Base-by-base conservation (phyloP, 2,797 vertebrate genomes). In the Neosalanx taihuensis region DNA sequence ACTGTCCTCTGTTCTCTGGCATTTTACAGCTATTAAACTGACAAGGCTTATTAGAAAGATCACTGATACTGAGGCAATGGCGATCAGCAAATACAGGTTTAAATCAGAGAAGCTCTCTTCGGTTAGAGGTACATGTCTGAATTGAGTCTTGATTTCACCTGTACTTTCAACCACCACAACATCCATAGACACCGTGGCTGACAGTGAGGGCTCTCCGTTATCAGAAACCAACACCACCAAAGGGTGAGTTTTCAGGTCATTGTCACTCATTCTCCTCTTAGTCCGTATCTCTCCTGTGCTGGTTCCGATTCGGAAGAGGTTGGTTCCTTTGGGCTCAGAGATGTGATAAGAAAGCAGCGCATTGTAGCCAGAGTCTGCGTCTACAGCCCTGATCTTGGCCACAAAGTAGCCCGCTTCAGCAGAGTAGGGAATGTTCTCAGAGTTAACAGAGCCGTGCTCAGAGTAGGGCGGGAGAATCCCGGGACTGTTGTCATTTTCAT, bases 381-480 rank as follows among this genome's bases (percentile, higher is more conserved):
- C 95, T 70, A 95, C 91, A 83, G 94, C 94, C 87, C 94, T 94
- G 80, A 96, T 93, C 89, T 95, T 96, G 70, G 94, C 92, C 84
- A 95, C 93, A 89, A 95, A 92, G 85, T 94, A 96, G 73, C 92
- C 94, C 67, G 87, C 90, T 75, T 90, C 85, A 20, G 94, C 94
- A 0, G 90, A 92, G 72, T 92, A 91, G 64, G 94, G 95, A 85
- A 96, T 91, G 90, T 92, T 94, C 85, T 95, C 94, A 12, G 78
- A 78, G 78, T 85, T 86, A 57, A 87, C 84, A 1, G 88, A 78
- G 90, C 95, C 76, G 80, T 89, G 91, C 86, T 92, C 90, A 60
- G 85, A 84, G 84, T 88, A 89, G 81, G 94, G 94, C 66, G 93
- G 88, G 31, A 95, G 86, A 71, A 96, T 93, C 77, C 88, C 86